Evolutionary conservation across 2,113 vertebrate species (phyloP), one percentile per base, ranked within the genome.

Genomic region (Neofelis nebulosa): DNA sequence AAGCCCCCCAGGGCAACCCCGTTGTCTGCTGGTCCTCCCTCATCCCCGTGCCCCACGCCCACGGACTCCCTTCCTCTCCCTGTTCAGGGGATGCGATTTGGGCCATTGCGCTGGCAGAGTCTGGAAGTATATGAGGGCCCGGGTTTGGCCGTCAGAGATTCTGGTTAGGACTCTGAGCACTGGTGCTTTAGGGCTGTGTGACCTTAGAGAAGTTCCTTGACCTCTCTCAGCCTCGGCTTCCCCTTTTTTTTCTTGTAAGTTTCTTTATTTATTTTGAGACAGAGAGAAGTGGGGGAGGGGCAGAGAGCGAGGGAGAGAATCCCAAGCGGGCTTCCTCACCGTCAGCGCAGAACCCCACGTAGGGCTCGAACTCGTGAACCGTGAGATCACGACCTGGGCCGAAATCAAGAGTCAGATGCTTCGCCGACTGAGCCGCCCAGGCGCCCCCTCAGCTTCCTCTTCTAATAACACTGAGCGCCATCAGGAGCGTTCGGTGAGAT

Each of bases 401-500:
- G 3, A 61, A 61, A 61, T 61, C 57, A 57, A 57, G 57, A 9
- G 57, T 61, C 57, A 23, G 57, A 61, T 3, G 57, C 57, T 61
- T 61, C 57, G 9, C 57, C 8, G 21, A 61, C 57, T 9, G 57
- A 61, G 57, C 57, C 8, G 19, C 57, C 21, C 8, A 18, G 57
- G 18, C 55, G 55, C 21, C 57, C 21, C 21, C 21, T 61, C 57
- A 23, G 57, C 57, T 18, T 50, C 16, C 36, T 79, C 18, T 82
- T 27, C 21, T 71, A 21, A 38, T 7, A 21, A 13, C 7, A 14
- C 33, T 5, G 33, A 41, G 80, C 2, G 61, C 45, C 21, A 0
- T 8, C 5, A n/a, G 41, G 71, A 66, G 52, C 10, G 0, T 4
- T 5, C 2, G 3, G 52, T 0, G 38, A 10, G 29, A 5, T 19